Evolutionary conservation across 1,140 invertebrate genomes (phyloP).

Genomic region (Ceratina australensis): DNA sequence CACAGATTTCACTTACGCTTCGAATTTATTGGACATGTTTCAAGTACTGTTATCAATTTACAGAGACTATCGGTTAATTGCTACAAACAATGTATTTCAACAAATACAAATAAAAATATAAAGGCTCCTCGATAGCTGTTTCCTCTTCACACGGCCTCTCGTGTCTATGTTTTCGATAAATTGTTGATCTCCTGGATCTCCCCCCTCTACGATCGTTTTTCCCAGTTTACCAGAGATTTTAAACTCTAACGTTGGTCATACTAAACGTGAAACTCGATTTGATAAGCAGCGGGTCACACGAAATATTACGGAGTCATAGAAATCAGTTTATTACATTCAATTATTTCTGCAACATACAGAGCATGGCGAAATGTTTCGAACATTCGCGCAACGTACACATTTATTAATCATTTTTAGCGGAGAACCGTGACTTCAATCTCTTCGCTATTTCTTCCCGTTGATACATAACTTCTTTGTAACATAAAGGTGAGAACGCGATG

Average conservation of each 20-base stretch:
- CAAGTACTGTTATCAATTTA: slow-evolving; percentile 63
- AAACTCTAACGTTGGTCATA: slow-evolving; percentile 45
- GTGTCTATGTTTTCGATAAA: slow-evolving; percentile 63
- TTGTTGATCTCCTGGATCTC: slow-evolving; percentile 56
- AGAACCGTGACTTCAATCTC: slow-evolving; percentile 81
- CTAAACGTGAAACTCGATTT: neutral
- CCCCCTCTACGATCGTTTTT: slow-evolving; percentile 33
- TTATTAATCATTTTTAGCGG: slow-evolving; percentile 17
- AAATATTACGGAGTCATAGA: too few relatives aligned
- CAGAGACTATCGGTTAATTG: slow-evolving; percentile 66
- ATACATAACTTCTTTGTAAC: slow-evolving; percentile 81
- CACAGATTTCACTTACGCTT: slow-evolving; percentile 80
- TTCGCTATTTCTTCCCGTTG: slow-evolving; percentile 83
- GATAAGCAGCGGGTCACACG: too few relatives aligned
- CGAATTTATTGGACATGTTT: slow-evolving; percentile 84
- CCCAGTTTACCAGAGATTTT: slow-evolving; percentile 43
- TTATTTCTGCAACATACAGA: neutral
- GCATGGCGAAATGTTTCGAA: neutral
- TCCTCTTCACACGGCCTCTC: slow-evolving; percentile 51
- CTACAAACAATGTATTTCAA: slow-evolving; percentile 66
- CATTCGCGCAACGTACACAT: neutral
- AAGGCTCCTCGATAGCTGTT: slow-evolving; percentile 55
- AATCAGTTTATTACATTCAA: neutral
- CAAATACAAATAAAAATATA: slow-evolving; percentile 69
- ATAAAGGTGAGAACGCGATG: slow-evolving; percentile 79